Base-by-base conservation (phyloP, 2,797 vertebrate genomes). In the Dendrocincla tyrannina region DNA sequence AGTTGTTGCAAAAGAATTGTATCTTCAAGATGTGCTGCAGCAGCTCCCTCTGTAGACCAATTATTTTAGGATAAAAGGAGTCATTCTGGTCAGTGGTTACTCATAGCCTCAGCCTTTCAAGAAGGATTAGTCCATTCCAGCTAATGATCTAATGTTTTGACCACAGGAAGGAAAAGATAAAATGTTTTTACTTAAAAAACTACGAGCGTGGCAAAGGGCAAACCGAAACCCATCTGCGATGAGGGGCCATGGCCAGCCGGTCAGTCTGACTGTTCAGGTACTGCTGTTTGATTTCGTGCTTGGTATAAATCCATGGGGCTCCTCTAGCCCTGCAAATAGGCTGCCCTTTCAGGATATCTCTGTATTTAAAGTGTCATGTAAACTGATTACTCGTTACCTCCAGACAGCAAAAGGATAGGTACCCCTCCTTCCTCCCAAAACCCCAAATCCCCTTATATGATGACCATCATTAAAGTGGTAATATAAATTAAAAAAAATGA, bases 81-180 rank as follows among this genome's bases (percentile, higher is more conserved):
- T 76, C 53, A 2, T 55, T 83, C 63, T 77, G 49, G 5, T 60
- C 19, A 53, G 11, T n/a, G 24, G 11, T 68, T 92, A 24, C 44
- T 85, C 8, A 8, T 1, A 68, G 46, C 33, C 85, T 39, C 49
- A 89, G 30, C 8, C 30, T 74, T 58, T 79, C 44, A 49, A 64
- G 55, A 41, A 58, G 17, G 14, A 60, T 72, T 25, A 50, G 14
- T 75, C 18, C 28, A 30, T 84, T 84, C 28, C 42, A 42, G 53
- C 66, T 86, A 88, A 89, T 52, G 32, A 93, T 66, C 42, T 42
- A 39, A 58, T 76, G 14, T 84, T 32, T 96, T 88, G 59, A 37
- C 78, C 56, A n/a, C 89, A 99, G 99, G 99, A 97, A 96, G 99
- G 98, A 58, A 98, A 99, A 94, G 99, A 99, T 95, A 99, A 99